These are phyloP conservation scores for Toxotes lorentzi DNA, from an alignment of 2,797 vertebrate species.

Conservation along the genomic window DNA sequence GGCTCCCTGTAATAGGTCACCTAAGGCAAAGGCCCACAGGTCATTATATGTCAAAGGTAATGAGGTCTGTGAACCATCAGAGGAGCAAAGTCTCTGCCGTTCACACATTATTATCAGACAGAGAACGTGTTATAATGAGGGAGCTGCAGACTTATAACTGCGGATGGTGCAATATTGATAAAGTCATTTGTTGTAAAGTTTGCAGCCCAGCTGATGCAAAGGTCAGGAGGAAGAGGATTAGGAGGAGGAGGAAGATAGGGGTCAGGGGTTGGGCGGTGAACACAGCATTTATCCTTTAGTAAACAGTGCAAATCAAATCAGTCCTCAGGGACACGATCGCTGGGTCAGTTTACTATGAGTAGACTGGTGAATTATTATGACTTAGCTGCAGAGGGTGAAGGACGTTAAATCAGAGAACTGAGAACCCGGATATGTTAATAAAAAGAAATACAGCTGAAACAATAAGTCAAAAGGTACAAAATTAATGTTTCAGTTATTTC, in stretches of 20 bases:
- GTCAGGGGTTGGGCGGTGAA: background rate
- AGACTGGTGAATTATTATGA: background rate
- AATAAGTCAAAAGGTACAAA: no score
- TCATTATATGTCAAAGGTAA: conserved; percentile 38
- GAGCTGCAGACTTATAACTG: conserved; percentile 7
- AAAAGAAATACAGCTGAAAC: no score
- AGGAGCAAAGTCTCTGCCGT: background rate
- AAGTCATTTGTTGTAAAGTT: conserved; percentile 25
- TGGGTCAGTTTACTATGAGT: background rate
- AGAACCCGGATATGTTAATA: background rate
- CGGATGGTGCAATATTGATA: conserved; percentile 23
- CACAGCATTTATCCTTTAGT: background rate
- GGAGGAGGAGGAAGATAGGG: background rate
- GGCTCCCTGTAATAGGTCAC: conserved; percentile 35
- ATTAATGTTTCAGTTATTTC: no score
- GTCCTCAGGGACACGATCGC: conserved; percentile 7
- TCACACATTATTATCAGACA: conserved; percentile 9
- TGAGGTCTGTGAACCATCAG: conserved; percentile 11
- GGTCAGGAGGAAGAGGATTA: background rate
- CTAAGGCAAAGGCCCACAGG: conserved; percentile 15
- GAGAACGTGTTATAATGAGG: conserved; percentile 18
- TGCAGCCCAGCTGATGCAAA: background rate
- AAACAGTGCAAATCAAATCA: conserved; percentile 23
- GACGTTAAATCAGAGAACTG: no score
- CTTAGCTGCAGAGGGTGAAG: background rate